Evolutionary conservation across 2,888 invertebrate genomes (phyloP).

Genomic region (Chrysina gloriosa): DNA sequence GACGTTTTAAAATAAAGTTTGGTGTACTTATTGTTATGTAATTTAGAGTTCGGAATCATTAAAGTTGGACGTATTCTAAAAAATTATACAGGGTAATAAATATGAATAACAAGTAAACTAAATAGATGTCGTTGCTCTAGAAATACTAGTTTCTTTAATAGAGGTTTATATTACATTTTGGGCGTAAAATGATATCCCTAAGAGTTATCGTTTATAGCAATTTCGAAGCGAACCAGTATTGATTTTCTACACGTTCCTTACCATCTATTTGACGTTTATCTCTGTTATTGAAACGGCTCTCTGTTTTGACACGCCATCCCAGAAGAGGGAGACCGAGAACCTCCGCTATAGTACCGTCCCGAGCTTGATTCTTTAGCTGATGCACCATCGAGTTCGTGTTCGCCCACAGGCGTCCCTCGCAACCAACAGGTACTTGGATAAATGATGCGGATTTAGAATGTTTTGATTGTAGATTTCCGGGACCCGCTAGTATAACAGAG

Average conservation of each 20-base stretch:
- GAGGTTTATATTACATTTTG: no score
- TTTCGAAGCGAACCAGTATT: not conserved
- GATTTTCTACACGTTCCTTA: slow-evolving; percentile 27
- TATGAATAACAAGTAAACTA: no score
- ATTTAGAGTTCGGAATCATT: no score
- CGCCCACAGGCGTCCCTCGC: slow-evolving; percentile 77
- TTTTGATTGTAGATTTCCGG: slow-evolving; percentile 66
- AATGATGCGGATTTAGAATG: slow-evolving; percentile 64
- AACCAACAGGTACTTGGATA: slow-evolving; percentile 77
- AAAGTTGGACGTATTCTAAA: no score
- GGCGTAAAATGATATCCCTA: no score
- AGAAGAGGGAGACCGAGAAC: slow-evolving; percentile 76
- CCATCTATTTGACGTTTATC: slow-evolving; percentile 47
- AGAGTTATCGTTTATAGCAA: no score
- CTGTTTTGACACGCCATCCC: slow-evolving; percentile 75
- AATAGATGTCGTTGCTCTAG: no score
- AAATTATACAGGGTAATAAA: no score
- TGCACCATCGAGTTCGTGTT: slow-evolving; percentile 75
- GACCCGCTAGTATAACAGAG: slow-evolving; percentile 67
- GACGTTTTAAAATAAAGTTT: no score
- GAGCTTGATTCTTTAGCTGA: slow-evolving; percentile 75
- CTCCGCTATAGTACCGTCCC: slow-evolving; percentile 78
- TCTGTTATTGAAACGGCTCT: slow-evolving; percentile 52
- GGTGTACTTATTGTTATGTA: no score
- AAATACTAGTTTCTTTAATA: no score